Evolutionary conservation across 2,797 vertebrate species (phyloP).

Genomic region (Catamblyrhynchus diadema): DNA sequence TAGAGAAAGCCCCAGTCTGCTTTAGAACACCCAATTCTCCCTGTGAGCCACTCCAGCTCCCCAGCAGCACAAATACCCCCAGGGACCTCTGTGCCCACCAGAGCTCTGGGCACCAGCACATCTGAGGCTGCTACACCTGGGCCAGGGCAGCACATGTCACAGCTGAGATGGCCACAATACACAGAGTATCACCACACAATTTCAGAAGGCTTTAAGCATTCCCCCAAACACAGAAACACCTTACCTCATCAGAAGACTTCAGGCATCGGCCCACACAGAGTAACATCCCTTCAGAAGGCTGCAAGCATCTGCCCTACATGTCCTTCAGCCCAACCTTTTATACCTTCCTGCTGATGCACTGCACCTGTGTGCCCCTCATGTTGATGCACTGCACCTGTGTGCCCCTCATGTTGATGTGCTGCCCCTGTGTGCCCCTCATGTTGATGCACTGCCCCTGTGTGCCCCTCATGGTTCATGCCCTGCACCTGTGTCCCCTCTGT

Average conservation of each 20-base stretch:
- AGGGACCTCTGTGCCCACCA: background rate
- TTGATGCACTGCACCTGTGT: no score
- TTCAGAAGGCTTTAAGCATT: background rate
- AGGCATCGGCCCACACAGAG: background rate
- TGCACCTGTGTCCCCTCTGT: background rate
- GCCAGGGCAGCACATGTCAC: background rate
- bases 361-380: no score
- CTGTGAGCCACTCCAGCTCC: fast-evolving
- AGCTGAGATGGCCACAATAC: background rate
- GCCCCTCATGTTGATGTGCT: no score
- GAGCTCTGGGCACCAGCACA: background rate
- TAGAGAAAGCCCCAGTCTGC: background rate
- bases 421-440: no score
- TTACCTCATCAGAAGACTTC: background rate
- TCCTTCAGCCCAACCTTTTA: background rate
- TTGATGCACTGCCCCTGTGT: no score
- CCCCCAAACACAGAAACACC: background rate
- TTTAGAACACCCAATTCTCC: background rate
- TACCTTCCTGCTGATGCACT: background rate
- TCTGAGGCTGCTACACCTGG: no score
- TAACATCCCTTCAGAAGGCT: background rate
- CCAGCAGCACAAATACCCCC: background rate
- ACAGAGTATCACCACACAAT: background rate
- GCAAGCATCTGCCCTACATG: background rate
- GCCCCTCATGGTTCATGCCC: no score